phyloP scores from a whole-genome alignment of 2,113 vertebrate genomes.

The Rhynchomys soricoides region DNA sequence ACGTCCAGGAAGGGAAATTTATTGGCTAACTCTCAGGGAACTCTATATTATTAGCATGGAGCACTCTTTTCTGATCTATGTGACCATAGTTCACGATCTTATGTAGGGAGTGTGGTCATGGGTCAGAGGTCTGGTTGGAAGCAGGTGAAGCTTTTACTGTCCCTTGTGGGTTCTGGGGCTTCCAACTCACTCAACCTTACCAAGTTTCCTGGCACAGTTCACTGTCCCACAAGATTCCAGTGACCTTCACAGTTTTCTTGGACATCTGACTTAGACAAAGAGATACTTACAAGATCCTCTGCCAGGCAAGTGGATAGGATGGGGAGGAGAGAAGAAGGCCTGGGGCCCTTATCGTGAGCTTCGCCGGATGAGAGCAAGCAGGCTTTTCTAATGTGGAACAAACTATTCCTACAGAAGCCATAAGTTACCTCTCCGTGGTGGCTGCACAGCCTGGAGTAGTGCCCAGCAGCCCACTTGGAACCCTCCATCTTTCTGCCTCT shows the following conservation, averaged over 20 bases:
- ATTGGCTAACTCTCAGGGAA: too few species aligned
- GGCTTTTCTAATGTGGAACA: neutral
- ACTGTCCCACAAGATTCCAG: too few species aligned
- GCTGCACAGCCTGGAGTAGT: neutral
- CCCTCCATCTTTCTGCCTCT: neutral
- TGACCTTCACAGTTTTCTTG: neutral
- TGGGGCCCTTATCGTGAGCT: rapidly evolving
- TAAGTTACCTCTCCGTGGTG: rapidly evolving
- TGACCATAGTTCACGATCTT: too few species aligned
- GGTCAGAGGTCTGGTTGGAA: too few species aligned
- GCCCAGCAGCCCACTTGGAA: neutral
- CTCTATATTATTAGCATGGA: too few species aligned
- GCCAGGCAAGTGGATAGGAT: rapidly evolving
- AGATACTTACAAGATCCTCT: neutral
- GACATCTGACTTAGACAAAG: neutral
- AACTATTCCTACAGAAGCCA: neutral
- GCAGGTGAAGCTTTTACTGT: too few species aligned
- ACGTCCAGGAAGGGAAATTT: too few species aligned
- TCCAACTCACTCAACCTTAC: too few species aligned
- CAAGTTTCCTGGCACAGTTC: too few species aligned
- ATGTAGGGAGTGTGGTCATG: too few species aligned
- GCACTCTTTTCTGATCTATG: too few species aligned
- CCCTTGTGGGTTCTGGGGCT: too few species aligned
- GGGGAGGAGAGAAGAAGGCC: neutral
- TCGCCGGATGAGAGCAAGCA: neutral